A percentile compares a stretch with the other conserved stretches of the same genome.
Evolutionary conservation across 2,113 vertebrate species (phyloP).

Genomic region (Heterotis niloticus): DNA sequence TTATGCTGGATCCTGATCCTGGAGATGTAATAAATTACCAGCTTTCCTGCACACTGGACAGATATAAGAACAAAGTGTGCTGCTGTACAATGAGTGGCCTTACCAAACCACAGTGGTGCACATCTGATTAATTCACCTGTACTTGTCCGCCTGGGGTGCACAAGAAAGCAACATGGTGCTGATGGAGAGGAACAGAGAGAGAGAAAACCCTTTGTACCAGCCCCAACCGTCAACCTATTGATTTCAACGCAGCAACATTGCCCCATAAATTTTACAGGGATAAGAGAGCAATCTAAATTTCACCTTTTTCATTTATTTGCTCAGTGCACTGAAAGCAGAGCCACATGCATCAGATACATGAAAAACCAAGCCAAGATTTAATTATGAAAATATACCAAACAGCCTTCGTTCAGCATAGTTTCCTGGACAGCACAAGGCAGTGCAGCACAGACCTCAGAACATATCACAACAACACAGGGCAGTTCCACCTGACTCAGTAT

Average conservation of each 20-base stretch:
- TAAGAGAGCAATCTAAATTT: neutral
- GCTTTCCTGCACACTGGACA: too few species aligned
- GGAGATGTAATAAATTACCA: too few species aligned
- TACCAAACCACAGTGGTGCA: neutral
- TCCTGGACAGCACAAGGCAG: too few species aligned
- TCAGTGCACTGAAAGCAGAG: neutral
- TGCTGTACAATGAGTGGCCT: too few species aligned
- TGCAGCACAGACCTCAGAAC: too few species aligned
- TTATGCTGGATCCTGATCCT: too few species aligned
- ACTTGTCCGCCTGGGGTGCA: neutral
- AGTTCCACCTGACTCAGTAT: too few species aligned
- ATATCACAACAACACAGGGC: too few species aligned
- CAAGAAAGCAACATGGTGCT: neutral
- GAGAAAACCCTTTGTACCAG: neutral
- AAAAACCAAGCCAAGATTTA: constrained; percentile 1
- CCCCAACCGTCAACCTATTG: neutral
- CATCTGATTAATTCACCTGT: neutral
- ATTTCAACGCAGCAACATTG: neutral
- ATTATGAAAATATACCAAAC: neutral
- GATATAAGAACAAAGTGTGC: too few species aligned
- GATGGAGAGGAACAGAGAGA: neutral
- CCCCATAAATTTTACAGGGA: constrained; percentile 2
- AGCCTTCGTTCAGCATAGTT: neutral
- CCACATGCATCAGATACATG: neutral
- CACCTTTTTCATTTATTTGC: constrained; percentile 1